phyloP scores from a whole-genome alignment of 1,140 invertebrate species.

The Brachystomella parvula region DNA sequence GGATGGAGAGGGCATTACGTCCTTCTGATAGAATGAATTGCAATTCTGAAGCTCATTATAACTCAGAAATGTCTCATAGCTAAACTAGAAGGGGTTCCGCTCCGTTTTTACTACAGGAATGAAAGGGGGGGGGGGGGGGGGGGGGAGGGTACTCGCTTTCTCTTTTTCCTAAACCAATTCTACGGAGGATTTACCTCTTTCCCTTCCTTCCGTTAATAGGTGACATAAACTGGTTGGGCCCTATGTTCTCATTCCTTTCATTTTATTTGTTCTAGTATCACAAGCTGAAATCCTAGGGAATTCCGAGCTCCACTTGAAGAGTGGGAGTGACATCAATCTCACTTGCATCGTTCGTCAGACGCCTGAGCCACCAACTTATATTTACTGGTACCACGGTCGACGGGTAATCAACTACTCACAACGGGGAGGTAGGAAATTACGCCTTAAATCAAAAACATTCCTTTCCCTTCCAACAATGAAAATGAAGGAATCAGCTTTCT shows the following conservation, averaged over 20 bases:
- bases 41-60: background rate
- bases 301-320: constrained; percentile 73
- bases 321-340: constrained; percentile 80
- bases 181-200: constrained; percentile 2
- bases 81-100: too few species aligned
- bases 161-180: background rate
- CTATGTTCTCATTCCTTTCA: background rate
- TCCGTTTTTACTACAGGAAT: background rate
- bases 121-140: too few species aligned
- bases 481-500: background rate
- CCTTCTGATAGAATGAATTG: background rate
- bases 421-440: constrained; percentile 49
- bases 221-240: background rate
- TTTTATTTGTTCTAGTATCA: constrained; percentile 61
- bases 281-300: constrained; percentile 79
- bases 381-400: constrained; percentile 81
- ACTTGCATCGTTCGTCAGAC: constrained; percentile 77
- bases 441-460: background rate
- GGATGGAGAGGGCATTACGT: too few species aligned
- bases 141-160: too few species aligned
- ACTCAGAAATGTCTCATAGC: background rate
- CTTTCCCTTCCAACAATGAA: background rate
- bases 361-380: constrained; percentile 78
- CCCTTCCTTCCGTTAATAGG: background rate
- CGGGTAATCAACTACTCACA: constrained; percentile 81